Base-by-base conservation (phyloP, 1,140 invertebrate species). In the Whitmania pigra region DNA sequence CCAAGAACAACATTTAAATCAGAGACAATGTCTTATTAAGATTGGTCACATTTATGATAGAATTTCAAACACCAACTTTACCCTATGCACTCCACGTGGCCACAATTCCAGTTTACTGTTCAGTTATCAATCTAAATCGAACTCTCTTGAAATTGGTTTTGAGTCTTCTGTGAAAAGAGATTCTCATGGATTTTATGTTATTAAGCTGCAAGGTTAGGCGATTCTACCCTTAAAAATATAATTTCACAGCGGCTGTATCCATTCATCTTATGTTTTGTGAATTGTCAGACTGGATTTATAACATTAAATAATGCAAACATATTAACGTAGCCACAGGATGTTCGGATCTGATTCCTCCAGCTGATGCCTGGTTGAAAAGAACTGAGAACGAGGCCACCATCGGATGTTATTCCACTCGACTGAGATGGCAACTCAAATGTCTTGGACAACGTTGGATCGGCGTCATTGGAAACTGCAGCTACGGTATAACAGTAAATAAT, bases 391-490 rank as follows among this genome's bases (percentile, higher is more conserved):
- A 71, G 22, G 29, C 53, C 36, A 71, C 69, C 29, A 53, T 71
- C 43, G 69, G 69, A 25, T 71, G 69, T 55, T 27, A 71, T 27
- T 53, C 43, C 31, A 71, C 69, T 25, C 40, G 29, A 53, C 69
- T 53, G 6, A 71, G 36, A 31, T 71, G 69, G 69, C 69, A 71
- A 29, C 69, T 71, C 43, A n/a, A 55, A 27, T 71, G 69, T 43
- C 4, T 15, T 7, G 69, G 69, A 22, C 69, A 53, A 53, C 40
- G 53, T n/a, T 71, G 69, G 69, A 55, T 27, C 22, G 69, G 69
- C 31, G 69, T 71, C 69, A 53, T 71, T 31, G 69, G 69, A n/a
- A 71, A 53, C 43, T 71, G 69, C n/a, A n/a, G 36, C 53, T 29
- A 27, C 25, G 43, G 69, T 71, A n/a, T n/a, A 20, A 4, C 43